Base-by-base conservation (phyloP, 2,797 vertebrate genomes). In the Margarornis squamiger region DNA sequence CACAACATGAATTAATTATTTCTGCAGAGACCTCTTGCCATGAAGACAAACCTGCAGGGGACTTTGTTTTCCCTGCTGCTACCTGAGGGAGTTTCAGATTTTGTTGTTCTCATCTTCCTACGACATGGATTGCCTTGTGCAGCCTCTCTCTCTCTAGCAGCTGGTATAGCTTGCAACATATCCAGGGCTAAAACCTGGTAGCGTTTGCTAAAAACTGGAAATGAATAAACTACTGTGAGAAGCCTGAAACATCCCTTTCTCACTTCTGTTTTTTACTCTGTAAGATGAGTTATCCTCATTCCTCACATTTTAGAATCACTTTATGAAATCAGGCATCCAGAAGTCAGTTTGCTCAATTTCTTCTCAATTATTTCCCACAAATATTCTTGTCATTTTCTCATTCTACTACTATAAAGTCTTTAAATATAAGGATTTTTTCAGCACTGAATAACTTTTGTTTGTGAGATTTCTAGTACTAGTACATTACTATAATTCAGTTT, bases 1-100 rank as follows among this genome's bases (percentile, higher is more conserved):
- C 85, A 91, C 73, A 94, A 78, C 8, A 72, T n/a, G 81, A 80
- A 93, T 77, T 82, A 89, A 86, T 86, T 92, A 78, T 83, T 95
- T 95, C 81, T 93, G 82, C 93, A 94, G 76, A 92, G 63, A 76
- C 34, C 20, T 90, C 81, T 89, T 87, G 86, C 45, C 41, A 65
- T 29, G 65, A 86, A 90, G 88, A 80, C 39, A 88, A 92, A 93
- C 80, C 66, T 94, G 48, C n/a, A 76, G 59, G 26, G 36, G 34
- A 52, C 71, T 73, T 94, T 45, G 58, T 51, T 83, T 95, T 95
- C 62, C 57, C 36, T 92, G 59, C 59, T 84, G 34, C 59, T 84
- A 88, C 66, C 58, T 85, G 21, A 78, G 86, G 62, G 77, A 86
- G 32, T 86, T 71, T 92, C 57, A 29, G 48, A 62, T 71, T 72